Evolutionary conservation across 2,888 invertebrate species (phyloP).

Genomic region (Caenorhabditis sp.): DNA sequence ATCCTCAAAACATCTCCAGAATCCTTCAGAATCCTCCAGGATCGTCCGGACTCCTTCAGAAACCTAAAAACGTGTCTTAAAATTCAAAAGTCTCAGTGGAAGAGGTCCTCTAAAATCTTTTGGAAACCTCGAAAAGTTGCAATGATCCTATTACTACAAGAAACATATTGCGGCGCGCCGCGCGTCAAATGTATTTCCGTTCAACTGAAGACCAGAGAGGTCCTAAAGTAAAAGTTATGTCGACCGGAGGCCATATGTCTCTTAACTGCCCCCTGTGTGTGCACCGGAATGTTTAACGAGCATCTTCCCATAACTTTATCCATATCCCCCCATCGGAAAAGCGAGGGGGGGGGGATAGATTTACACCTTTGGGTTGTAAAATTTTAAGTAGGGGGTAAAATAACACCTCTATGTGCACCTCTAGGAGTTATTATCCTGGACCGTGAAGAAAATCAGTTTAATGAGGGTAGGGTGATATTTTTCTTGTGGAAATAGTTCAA

Average conservation of each 20-base stretch:
- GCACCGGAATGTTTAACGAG: constrained; percentile 54
- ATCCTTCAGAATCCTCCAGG: no score
- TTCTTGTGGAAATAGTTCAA: no score
- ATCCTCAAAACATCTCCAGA: no score
- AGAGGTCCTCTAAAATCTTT: background rate
- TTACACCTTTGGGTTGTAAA: constrained; percentile 34
- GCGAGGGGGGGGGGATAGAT: constrained; percentile 9
- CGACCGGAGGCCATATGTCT: constrained; percentile 58
- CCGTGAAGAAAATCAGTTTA: no score
- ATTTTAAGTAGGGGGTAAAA: constrained; percentile 16
- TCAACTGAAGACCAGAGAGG: no score
- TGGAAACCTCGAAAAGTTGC: constrained; percentile 38
- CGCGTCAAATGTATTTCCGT: constrained; percentile 44
- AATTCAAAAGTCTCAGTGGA: no score
- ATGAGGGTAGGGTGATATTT: no score
- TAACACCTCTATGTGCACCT: constrained; percentile 16
- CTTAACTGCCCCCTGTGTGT: constrained; percentile 7
- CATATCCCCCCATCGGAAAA: no score
- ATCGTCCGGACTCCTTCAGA: no score
- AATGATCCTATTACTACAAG: constrained; percentile 32
- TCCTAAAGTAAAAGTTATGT: constrained; percentile 55
- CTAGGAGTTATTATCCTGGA: no score
- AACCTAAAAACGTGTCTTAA: no score
- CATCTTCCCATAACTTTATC: constrained; percentile 53
- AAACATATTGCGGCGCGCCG: background rate